Base-by-base conservation (phyloP, 2,888 invertebrate genomes). In the Lycophotia porphyrea region DNA sequence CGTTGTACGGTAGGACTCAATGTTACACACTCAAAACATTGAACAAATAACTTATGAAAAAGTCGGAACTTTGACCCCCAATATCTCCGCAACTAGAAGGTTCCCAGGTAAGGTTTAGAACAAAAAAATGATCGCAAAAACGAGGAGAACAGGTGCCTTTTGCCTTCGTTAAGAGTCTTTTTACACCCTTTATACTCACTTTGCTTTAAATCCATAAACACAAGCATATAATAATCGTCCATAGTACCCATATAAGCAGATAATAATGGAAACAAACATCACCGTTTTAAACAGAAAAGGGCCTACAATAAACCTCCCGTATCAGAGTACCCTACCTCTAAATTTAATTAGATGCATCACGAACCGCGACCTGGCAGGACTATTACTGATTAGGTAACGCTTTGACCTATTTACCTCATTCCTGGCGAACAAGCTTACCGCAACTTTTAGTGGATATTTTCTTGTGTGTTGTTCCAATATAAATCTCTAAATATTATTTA, bases 401-500 rank as follows among this genome's bases (percentile, higher is more conserved):
- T 60, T 34, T 83, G 84, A 83, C 80, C 79, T 78, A 78, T 83
- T 83, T 78, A 70, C 84, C 84, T 15, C 34, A 21, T 66, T 82
- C n/a, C 9, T 1, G 31, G 15, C 0, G 15, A 44, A 64, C 21
- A 42, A 49, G 21, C 27, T 65, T 42, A 49, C 42, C 74, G 4
- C 60, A 55, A 27, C 74, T 34, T 74, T 39, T 18, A 61, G 31
- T 5, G 7, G 27, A 9, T 31, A n/a, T 31, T 70, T 39, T 49
- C n/a, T 49, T 77, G 13, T 80, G 1, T 76, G 11, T 75, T 34
- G 21, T 1, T 31, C 2, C 52, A n/a, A n/a, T 7, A 21, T 47
- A 5, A 44, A 44, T 44, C 5, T 13, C 42, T 42, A 39, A 39
- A 36, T 36, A 36, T 36, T 36, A 36, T 36, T 36, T 36, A 36